These are phyloP conservation scores for Metaphire vulgaris DNA, from an alignment of 1,140 invertebrate genomes.

Conservation along the genomic window DNA sequence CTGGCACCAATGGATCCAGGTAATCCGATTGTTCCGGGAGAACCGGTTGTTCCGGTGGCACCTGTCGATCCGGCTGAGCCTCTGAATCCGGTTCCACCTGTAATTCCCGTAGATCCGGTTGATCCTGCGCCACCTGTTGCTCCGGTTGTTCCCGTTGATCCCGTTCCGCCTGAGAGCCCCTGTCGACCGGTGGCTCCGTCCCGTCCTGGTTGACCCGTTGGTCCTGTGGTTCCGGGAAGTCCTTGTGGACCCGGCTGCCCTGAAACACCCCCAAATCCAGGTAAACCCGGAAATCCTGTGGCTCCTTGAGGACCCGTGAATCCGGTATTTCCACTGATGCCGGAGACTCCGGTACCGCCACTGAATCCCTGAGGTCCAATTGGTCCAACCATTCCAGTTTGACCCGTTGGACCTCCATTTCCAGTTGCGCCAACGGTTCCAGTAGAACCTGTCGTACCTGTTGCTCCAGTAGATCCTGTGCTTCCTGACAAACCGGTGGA, in stretches of 20 bases:
- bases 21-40: background rate
- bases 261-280: background rate
- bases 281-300: background rate
- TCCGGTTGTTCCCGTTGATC: background rate
- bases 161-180: background rate
- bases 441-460: slow-evolving; percentile 1
- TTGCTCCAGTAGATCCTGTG: background rate
- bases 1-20: background rate
- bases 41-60: background rate
- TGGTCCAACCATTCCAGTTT: background rate
- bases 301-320: slow-evolving; percentile 1
- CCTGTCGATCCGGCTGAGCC: slow-evolving; percentile 6
- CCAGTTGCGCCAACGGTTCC: slow-evolving; percentile 38
- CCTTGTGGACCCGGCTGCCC: background rate
- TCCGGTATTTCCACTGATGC: slow-evolving; percentile 46
- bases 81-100: slow-evolving; percentile 1
- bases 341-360: background rate
- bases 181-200: background rate
- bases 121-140: background rate
- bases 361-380: background rate
- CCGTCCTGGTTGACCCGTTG: slow-evolving; percentile 6
- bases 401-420: background rate
- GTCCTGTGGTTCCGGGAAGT: slow-evolving; percentile 1
- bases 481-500: background rate
- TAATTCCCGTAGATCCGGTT: slow-evolving; percentile 7